Percentiles rank a stretch among this genome's conserved stretches.
phyloP scores from a whole-genome alignment of 2,888 invertebrate species.

The Drosophila nr. medialis region DNA sequence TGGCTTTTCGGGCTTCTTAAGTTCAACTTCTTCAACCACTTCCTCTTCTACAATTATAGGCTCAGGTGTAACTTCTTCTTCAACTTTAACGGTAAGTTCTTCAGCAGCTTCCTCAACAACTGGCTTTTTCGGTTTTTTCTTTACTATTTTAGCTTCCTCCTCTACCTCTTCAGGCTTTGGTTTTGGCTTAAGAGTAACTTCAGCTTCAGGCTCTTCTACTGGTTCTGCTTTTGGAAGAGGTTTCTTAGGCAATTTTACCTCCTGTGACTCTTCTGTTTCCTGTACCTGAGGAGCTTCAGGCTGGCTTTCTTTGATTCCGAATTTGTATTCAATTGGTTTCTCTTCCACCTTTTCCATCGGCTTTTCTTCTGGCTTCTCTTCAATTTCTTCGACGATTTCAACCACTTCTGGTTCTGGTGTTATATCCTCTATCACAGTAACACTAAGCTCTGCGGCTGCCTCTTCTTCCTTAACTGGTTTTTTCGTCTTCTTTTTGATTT shows the following conservation, averaged over 20 bases:
- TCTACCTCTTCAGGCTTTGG: conserved; percentile 67
- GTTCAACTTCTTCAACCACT: conserved; percentile 67
- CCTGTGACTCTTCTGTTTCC: conserved; percentile 63
- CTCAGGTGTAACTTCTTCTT: conserved; percentile 73
- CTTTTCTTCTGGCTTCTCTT: conserved; percentile 43
- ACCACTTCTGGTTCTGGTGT: conserved; percentile 67
- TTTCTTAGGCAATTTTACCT: conserved; percentile 70
- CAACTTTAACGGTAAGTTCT: conserved; percentile 75
- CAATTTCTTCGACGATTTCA: conserved; percentile 74
- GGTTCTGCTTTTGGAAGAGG: conserved; percentile 54
- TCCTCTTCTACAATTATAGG: conserved; percentile 66
- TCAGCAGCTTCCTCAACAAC: conserved; percentile 74
- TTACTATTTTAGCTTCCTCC: conserved; percentile 71
- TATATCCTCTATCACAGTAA: conserved; percentile 78
- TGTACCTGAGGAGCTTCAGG: conserved; percentile 77
- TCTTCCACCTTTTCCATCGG: conserved; percentile 46
- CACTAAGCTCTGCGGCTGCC: conserved; percentile 78
- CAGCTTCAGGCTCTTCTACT: conserved; percentile 74
- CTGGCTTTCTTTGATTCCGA: conserved; percentile 56
- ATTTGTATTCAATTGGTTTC: conserved; percentile 62
- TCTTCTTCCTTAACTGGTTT: conserved; percentile 70
- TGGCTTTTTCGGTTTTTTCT: conserved; percentile 79
- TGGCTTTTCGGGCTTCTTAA: conserved; percentile 69
- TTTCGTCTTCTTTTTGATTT: conserved; percentile 77
- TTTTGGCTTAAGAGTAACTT: conserved; percentile 71